Evolutionary conservation across 2,888 invertebrate species (phyloP).

Genomic region (Caradrina kadenii): DNA sequence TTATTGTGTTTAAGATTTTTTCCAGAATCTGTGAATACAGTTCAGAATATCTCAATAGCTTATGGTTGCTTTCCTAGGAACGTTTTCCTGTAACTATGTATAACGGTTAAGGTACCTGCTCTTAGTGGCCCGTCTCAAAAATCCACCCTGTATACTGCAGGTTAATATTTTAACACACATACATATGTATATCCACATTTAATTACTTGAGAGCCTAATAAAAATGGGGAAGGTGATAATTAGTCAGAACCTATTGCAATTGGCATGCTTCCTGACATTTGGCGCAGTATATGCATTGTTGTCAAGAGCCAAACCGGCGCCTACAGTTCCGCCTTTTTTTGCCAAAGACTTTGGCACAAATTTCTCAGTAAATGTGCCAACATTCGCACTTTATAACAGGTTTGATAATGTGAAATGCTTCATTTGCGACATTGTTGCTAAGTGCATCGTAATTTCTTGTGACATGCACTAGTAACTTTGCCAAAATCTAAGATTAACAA

Average conservation of each 20-base stretch:
- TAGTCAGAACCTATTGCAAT: constrained; percentile 28
- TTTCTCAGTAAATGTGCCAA: constrained; percentile 32
- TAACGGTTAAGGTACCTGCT: too few species aligned
- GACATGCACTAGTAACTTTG: background rate
- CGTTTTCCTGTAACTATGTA: too few species aligned
- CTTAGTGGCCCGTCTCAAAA: too few species aligned
- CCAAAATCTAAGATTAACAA: constrained; percentile 2
- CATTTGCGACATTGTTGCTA: constrained; percentile 12
- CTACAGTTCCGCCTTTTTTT: constrained; percentile 27
- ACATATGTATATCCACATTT: too few species aligned
- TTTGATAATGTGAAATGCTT: constrained; percentile 22
- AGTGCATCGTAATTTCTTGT: constrained; percentile 16
- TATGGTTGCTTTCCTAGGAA: too few species aligned
- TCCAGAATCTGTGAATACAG: too few species aligned
- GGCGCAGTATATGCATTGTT: constrained; percentile 33
- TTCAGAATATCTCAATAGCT: too few species aligned
- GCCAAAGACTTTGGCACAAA: constrained; percentile 48
- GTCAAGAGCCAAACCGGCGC: constrained; percentile 24
- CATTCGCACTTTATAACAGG: constrained; percentile 28
- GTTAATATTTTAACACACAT: too few species aligned
- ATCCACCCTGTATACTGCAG: too few species aligned
- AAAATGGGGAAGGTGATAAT: constrained; percentile 10
- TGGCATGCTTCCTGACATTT: constrained; percentile 42
- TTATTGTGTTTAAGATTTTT: too few species aligned
- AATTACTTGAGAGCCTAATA: too few species aligned